Base-by-base conservation (phyloP, 2,888 invertebrate genomes). In the Synergus umbraculus region DNA sequence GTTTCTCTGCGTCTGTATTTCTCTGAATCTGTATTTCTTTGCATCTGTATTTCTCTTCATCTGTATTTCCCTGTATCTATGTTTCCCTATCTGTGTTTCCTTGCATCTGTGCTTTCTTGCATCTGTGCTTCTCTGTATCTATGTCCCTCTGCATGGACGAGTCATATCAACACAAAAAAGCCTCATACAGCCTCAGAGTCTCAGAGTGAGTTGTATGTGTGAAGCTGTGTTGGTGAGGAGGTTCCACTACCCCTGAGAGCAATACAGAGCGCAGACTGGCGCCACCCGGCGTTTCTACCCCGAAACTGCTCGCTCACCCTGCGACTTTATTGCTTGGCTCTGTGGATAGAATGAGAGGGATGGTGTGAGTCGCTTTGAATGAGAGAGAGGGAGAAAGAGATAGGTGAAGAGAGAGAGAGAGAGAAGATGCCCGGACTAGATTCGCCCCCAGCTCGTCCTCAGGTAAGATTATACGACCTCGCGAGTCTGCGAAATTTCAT, bases 241-340 rank as follows among this genome's bases (percentile, higher is more conserved):
- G 76, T 77, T 64, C 73, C 78, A 60, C 83, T 66, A 79, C 78
- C 79, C 81, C 80, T 78, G 81, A 78, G 76, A 76, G 79, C 84
- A 81, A 85, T 84, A 81, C 81, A 77, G 82, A 83, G 83, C 83
- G 89, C 84, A 87, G 85, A 85, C 89, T 91, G 90, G 91, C 91
- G 91, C 91, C 91, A 91, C 91, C 91, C 86, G 86, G 85, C 90
- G 91, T 83, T 78, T 77, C 77, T 84, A 79, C 73, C 46, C 79
- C 77, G 83, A 91, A 91, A 87, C 91, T 89, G 83, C 83, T 84
- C 81, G 81, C 63, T 77, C 82, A 76, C 76, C 76, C 79, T 63
- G 29, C 9, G 13, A 22, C 63, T 63, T 81, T 85, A 85, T 85
- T 81, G 83, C 83, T 76, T 67, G 77, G 29, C 77, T 64, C 73